Base-by-base conservation (phyloP, 2,113 vertebrate genomes). In the Dendrocopos noguchii region DNA sequence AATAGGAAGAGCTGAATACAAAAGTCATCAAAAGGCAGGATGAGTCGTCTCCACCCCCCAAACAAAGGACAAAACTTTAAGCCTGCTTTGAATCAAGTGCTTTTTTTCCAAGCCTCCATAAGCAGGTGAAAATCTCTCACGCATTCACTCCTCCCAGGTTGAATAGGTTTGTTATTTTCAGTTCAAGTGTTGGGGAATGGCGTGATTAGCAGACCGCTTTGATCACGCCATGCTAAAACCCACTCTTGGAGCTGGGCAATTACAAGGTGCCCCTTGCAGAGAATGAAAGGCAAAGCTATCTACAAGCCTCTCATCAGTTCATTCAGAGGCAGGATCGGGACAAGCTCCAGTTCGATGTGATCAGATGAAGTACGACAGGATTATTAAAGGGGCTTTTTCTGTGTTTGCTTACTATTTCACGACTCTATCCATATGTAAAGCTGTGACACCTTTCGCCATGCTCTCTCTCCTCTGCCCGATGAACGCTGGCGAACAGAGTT, bases 101-200 rank as follows among this genome's bases (percentile, higher is more conserved):
- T 92, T 96, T 92, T 92, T 92, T 66, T 44, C 66, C 68, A 88
- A 57, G 77, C 61, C 53, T 82, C 33, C 66, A 77, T 82, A 82
- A 95, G 87, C 94, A 96, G 95, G 96, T 95, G 95, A 95, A 94
- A 94, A 94, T 93, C 91, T 90, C 82, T 95, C 90, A 88, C 2
- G 13, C 6, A 71, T 91, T 94, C 82, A 85, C 72, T 86, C 61
- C 82, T 89, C 70, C 39, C 73, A 72, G 83, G 80, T 88, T 95
- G 90, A 96, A 90, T 81, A 87, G 77, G 70, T 88, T 94, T 87
- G 73, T 91, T 96, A 83, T 95, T 94, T 92, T 86, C 80, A 84
- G 73, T 72, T 66, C 25, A 75, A 94, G 66, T 75, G 29, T 6
- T 65, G 34, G 59, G 68, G 70, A 95, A 79, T 6, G 7, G 73